A percentile compares a stretch with the other conserved stretches of the same genome.
These are phyloP conservation scores for Asteroscopus sphinx DNA, from an alignment of 2,888 invertebrate species.

Conservation along the genomic window DNA sequence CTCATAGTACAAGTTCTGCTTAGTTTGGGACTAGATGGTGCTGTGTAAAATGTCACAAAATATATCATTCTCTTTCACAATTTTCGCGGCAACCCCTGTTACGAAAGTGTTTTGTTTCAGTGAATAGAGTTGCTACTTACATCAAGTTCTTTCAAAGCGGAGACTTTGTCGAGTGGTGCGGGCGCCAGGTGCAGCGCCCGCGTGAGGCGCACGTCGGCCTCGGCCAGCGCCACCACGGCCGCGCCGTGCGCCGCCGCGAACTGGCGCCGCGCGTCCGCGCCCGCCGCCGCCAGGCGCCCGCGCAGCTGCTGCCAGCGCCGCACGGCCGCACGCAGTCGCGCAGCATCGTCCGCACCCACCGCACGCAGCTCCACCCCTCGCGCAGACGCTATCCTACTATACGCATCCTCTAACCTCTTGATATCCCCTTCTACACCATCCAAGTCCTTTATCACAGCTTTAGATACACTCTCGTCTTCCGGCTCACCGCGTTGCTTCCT, in stretches of 20 bases:
- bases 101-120: no score
- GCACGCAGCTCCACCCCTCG: slow-evolving; percentile 91
- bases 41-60: no score
- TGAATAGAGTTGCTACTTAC: no score
- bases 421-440: slow-evolving; percentile 91
- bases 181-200: slow-evolving; percentile 91
- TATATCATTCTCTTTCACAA: no score
- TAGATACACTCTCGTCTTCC: slow-evolving; percentile 89
- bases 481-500: slow-evolving; percentile 81
- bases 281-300: slow-evolving; percentile 90
- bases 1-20: no score
- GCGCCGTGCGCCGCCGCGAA: slow-evolving; percentile 93
- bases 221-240: slow-evolving; percentile 92
- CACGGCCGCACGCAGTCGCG: slow-evolving; percentile 90
- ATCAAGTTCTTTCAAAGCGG: slow-evolving; percentile 82
- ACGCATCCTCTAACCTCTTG: slow-evolving; percentile 92
- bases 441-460: slow-evolving; percentile 88
- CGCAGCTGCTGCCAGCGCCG: slow-evolving; percentile 92
- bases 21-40: no score
- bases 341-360: slow-evolving; percentile 92
- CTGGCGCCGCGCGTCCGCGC: slow-evolving; percentile 91
- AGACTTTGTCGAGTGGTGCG: slow-evolving; percentile 80
- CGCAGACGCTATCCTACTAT: slow-evolving; percentile 92
- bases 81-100: no score
- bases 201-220: slow-evolving; percentile 93